Percentiles rank a stretch among this genome's conserved stretches.
These are phyloP conservation scores for Phoebastria nigripes DNA, from an alignment of 2,797 vertebrate genomes.

Conservation along the genomic window DNA sequence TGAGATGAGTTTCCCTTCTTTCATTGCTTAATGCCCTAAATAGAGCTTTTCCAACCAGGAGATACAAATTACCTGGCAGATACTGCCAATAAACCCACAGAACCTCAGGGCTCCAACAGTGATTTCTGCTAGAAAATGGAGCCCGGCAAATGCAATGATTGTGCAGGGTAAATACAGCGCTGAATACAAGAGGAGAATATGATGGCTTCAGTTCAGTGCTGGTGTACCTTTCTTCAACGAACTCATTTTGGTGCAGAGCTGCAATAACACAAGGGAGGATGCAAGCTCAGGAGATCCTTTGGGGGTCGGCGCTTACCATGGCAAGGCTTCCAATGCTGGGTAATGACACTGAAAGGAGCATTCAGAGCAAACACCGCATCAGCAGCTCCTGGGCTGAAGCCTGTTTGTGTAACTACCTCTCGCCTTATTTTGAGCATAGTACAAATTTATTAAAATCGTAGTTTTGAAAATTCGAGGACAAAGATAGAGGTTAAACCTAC, in stretches of 20 bases:
- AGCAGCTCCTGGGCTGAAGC: neutral
- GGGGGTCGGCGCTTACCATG: fast-evolving
- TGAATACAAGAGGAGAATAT: neutral
- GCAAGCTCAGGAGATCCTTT: neutral
- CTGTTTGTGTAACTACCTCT: neutral
- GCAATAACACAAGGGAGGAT: fast-evolving
- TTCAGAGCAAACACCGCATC: neutral
- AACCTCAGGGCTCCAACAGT: neutral
- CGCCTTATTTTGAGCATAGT: neutral
- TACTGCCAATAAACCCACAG: neutral
- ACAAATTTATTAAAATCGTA: neutral
- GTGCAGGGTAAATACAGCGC: neutral
- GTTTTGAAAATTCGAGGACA: neutral
- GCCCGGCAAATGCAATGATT: fast-evolving
- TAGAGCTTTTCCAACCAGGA: neutral
- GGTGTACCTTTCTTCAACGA: neutral
- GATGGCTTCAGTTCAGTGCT: neutral
- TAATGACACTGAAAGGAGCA: neutral
- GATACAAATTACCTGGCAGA: neutral
- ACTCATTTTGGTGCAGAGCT: fast-evolving
- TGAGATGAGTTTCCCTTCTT: neutral
- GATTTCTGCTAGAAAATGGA: neutral
- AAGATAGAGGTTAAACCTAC: neutral
- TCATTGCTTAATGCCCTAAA: neutral
- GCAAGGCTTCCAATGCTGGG: fast-evolving